Base-by-base conservation (phyloP, 2,888 invertebrate genomes). In the Ernsta delagoae region DNA sequence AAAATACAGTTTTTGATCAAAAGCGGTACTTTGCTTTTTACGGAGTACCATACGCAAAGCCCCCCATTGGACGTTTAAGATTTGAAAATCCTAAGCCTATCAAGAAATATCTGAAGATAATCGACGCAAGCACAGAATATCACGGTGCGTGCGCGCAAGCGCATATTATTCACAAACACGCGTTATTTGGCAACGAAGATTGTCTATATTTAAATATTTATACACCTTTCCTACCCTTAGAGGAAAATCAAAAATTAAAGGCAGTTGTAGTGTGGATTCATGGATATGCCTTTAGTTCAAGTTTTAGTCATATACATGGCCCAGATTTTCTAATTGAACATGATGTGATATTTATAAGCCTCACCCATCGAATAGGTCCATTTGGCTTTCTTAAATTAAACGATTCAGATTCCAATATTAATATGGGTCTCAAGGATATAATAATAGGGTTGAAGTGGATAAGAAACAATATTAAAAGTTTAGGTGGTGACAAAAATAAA, bases 131-230 rank as follows among this genome's bases (percentile, higher is more conserved):
- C 24, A 93, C 90, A n/a, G 84, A 84, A 73, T 87, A 83, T 54
- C 84, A 84, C 54, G 91, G 90, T 0, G 83, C 90, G 0, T 97
- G 96, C 81, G 95, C 96, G 0, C 96, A 96, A 83, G 76, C 90
- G 0, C 95, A 95, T 70, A 85, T 92, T 8, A 84, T 86, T 24
- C 88, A 91, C 67, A 89, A 86, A 75, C 74, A 85, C 31, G 81
- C 78, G 1, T 31, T 84, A 31, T 89, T 82, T 77, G 95, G 95
- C 5, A 84, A 83, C 60, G 95, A 95, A 83, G 94, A 95, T 78
- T 96, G 96, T 75, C 91, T 96, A 0, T 94, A 94, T 75, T 77
- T 96, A n/a, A 96, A 96, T 80, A 94, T 96, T 5, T 96, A 95
- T 78, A 94, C 95, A 5, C 95, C 95, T 1, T 80, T 81, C 69